Conservation (phyloP, 2,888 invertebrate species). For the Philereme vetulata region DNA sequence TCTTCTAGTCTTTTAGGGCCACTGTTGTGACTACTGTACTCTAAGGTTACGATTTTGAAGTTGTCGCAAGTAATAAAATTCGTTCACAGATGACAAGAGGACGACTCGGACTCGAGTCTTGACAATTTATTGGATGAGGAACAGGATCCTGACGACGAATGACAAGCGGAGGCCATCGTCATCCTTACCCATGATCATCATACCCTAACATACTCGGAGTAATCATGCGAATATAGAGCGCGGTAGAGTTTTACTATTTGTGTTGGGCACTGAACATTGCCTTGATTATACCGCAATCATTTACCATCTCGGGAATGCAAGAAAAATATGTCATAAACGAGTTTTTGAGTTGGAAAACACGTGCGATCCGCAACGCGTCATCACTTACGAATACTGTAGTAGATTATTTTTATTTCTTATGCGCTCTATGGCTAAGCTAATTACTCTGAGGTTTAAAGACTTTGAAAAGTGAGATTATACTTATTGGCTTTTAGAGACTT, state of each 20-base stretch:
- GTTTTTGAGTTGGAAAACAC: no score
- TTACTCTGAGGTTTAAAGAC: constrained; percentile 22
- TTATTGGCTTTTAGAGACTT: constrained; percentile 27
- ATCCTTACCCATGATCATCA: constrained; percentile 52
- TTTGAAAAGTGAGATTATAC: constrained; percentile 27
- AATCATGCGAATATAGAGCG: constrained; percentile 8
- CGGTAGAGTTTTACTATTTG: not conserved
- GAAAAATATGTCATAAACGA: no score
- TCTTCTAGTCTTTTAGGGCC: no score
- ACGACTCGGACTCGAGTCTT: constrained; percentile 82
- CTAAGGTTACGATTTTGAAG: no score
- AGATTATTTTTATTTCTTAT: not conserved
- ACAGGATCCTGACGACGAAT: constrained; percentile 67
- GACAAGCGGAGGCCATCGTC: constrained; percentile 59
- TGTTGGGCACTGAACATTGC: not conserved
- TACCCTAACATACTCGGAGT: constrained; percentile 14
- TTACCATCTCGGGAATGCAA: no score
- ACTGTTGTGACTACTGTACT: no score
- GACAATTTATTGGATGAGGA: constrained; percentile 75
- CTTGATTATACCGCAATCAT: no score
- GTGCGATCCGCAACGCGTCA: no score
- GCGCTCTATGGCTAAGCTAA: constrained; percentile 3
- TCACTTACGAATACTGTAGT: no score
- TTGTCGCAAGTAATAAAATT: not conserved
- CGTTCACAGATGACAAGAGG: constrained; percentile 76